These are phyloP conservation scores for Neuroscelio doddi DNA, from an alignment of 2,888 invertebrate species.

Conservation along the genomic window DNA sequence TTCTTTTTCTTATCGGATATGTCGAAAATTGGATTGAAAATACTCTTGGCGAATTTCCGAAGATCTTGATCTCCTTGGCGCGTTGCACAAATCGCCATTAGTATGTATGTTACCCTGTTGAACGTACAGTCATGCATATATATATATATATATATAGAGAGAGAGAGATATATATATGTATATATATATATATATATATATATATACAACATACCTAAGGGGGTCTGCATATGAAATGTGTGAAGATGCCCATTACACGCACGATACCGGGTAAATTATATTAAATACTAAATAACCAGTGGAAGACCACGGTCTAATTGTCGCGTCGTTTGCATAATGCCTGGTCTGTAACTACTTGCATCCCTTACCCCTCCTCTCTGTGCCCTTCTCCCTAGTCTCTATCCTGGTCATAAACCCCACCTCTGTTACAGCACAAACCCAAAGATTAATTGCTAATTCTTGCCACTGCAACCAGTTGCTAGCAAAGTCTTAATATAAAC, in stretches of 20 bases:
- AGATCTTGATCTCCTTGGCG: slow-evolving; percentile 38
- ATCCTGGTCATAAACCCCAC: slow-evolving; percentile 38
- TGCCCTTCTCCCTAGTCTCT: slow-evolving; percentile 33
- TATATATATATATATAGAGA: no score
- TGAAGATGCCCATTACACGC: slow-evolving; percentile 57
- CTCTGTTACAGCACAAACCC: slow-evolving; percentile 37
- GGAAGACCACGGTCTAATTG: slow-evolving; percentile 64
- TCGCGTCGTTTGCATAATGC: slow-evolving; percentile 68
- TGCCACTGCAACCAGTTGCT: slow-evolving; percentile 64
- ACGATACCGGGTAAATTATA: slow-evolving; percentile 46
- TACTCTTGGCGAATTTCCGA: slow-evolving; percentile 34
- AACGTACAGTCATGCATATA: background rate
- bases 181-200: no score
- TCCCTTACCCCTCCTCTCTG: slow-evolving; percentile 39
- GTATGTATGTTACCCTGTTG: background rate
- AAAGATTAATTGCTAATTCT: slow-evolving; percentile 66
- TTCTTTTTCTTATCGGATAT: slow-evolving; percentile 27
- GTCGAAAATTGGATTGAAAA: slow-evolving; percentile 39
- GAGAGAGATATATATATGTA: no score
- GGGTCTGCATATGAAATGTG: slow-evolving; percentile 44
- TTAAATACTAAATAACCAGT: slow-evolving; percentile 60
- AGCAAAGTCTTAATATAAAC: slow-evolving; percentile 21
- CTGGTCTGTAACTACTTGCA: slow-evolving; percentile 58
- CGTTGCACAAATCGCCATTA: slow-evolving; percentile 22
- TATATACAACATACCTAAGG: slow-evolving; percentile 22